Conservation (phyloP, 2,113 vertebrate genomes). For the Cisticola juncidis region DNA sequence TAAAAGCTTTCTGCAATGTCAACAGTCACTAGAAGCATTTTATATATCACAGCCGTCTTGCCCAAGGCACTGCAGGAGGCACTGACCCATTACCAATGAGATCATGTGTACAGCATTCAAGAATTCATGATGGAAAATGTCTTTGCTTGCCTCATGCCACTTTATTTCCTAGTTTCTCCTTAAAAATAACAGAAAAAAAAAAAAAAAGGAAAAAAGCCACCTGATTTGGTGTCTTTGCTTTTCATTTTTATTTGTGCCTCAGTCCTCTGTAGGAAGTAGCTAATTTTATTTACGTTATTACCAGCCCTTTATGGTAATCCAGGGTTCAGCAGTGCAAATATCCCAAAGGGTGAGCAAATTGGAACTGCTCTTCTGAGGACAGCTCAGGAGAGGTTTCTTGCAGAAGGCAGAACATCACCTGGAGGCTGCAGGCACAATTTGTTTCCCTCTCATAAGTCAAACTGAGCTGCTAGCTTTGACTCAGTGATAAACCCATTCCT, state of each 20-base stretch:
- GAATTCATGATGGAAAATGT: conserved; percentile 8
- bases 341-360: background rate
- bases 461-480: background rate
- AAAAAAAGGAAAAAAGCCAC: accelerated
- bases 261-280: background rate
- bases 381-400: background rate
- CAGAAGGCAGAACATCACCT: background rate
- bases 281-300: background rate
- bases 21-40: conserved; percentile 27
- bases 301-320: background rate
- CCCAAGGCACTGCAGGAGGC: conserved; percentile 12
- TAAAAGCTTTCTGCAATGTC: background rate
- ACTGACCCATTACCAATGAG: conserved; percentile 48
- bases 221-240: background rate
- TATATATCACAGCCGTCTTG: conserved; percentile 24
- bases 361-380: background rate
- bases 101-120: background rate
- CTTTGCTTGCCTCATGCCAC: background rate
- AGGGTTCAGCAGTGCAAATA: background rate
- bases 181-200: background rate
- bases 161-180: background rate
- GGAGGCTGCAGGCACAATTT: background rate
- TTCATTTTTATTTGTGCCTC: background rate
- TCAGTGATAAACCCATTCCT: background rate
- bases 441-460: background rate